Percentiles rank a stretch among this genome's conserved stretches.
These are phyloP conservation scores for Pyrgus malvae DNA, from an alignment of 2,888 invertebrate genomes.

Conservation along the genomic window DNA sequence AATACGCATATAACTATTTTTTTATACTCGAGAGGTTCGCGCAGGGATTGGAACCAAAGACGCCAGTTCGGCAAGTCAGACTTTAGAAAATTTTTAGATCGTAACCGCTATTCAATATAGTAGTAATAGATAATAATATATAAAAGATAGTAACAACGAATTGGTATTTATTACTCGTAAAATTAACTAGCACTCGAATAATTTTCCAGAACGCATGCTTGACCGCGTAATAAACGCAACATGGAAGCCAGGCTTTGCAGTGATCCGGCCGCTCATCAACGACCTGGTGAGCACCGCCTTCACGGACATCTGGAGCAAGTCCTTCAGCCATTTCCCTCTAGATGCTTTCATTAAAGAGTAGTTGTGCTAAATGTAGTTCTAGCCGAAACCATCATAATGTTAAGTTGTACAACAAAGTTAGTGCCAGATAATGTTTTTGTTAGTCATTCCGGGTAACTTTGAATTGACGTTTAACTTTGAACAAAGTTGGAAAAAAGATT, in stretches of 20 bases:
- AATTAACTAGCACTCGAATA: neutral
- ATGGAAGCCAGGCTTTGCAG: constrained; percentile 90
- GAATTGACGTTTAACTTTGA: too few species aligned
- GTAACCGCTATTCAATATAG: too few species aligned
- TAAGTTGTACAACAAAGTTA: constrained; percentile 19
- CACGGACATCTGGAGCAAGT: constrained; percentile 90
- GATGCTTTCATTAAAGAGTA: constrained; percentile 81
- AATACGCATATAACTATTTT: too few species aligned
- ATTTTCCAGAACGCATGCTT: constrained; percentile 83
- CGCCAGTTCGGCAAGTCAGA: too few species aligned
- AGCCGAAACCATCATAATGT: neutral
- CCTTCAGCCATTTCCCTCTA: constrained; percentile 88
- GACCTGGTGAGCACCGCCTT: constrained; percentile 92
- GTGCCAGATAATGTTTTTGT: constrained; percentile 19
- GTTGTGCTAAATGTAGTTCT: constrained; percentile 12
- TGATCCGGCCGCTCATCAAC: constrained; percentile 89
- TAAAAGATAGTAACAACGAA: too few species aligned
- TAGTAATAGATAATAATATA: too few species aligned
- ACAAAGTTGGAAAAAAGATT: too few species aligned
- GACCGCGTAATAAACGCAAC: constrained; percentile 90
- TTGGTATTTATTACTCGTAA: neutral
- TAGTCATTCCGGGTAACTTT: too few species aligned
- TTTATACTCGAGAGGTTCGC: too few species aligned
- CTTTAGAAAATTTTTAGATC: too few species aligned
- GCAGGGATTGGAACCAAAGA: too few species aligned